phyloP scores from a whole-genome alignment of 2,888 invertebrate species.

The Ochropleura leucogaster region DNA sequence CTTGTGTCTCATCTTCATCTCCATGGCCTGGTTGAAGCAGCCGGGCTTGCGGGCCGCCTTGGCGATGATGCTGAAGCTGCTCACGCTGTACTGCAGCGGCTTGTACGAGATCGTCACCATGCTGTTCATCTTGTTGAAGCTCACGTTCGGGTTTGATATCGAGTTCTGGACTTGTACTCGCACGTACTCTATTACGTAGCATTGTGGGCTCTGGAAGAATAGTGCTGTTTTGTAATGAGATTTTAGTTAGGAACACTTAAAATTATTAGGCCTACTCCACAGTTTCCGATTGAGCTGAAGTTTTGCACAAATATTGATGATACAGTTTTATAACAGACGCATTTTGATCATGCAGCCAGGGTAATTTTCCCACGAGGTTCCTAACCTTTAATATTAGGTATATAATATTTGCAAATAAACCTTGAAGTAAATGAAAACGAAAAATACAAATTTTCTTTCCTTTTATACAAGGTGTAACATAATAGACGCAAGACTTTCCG shows the following conservation, averaged over 20 bases:
- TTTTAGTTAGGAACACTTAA: not conserved
- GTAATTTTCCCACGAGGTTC: not conserved
- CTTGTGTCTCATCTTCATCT: constrained; percentile 34
- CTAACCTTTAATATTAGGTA: too few species aligned
- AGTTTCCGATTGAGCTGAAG: not conserved
- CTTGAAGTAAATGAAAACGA: too few species aligned
- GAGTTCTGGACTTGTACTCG: constrained; percentile 60
- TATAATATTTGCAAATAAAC: not conserved
- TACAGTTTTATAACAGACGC: not conserved
- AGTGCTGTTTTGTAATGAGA: not conserved
- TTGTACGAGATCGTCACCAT: constrained; percentile 60
- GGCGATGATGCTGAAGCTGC: constrained; percentile 55
- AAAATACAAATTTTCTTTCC: too few species aligned
- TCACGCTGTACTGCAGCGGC: constrained; percentile 52
- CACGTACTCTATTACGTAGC: constrained; percentile 50
- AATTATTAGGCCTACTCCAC: not conserved
- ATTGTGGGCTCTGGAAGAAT: constrained; percentile 40
- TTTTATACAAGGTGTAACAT: not conserved
- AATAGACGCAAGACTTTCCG: too few species aligned
- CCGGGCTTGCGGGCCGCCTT: constrained; percentile 53
- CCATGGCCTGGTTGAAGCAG: constrained; percentile 41
- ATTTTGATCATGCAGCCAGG: not conserved
- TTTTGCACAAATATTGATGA: not conserved
- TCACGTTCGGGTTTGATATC: constrained; percentile 55
- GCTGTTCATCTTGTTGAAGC: constrained; percentile 39